These are phyloP conservation scores for Bruchidius siliquastri DNA, from an alignment of 2,888 invertebrate genomes.

Conservation along the genomic window DNA sequence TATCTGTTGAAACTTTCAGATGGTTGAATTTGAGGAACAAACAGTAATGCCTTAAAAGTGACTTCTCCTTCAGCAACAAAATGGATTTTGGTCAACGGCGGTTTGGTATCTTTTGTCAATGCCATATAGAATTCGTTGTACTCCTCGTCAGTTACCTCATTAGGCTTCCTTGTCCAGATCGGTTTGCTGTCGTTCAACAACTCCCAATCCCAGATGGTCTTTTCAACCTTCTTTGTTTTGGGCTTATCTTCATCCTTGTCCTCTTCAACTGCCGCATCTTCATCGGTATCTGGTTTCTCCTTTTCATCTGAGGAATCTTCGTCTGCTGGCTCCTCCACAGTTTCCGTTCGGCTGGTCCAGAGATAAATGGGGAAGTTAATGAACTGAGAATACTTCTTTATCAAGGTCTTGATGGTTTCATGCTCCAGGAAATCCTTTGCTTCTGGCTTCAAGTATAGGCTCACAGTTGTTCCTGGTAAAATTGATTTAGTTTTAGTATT, in stretches of 20 bases:
- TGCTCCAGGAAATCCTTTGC: slow-evolving; percentile 93
- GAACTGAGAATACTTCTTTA: slow-evolving; percentile 98
- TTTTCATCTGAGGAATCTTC: slow-evolving; percentile 28
- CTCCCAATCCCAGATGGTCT: slow-evolving; percentile 98
- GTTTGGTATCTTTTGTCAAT: slow-evolving; percentile 82
- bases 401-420: slow-evolving; percentile 82
- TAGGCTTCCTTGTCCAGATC: slow-evolving; percentile 93
- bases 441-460: slow-evolving; percentile 92
- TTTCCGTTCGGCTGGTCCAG: slow-evolving; percentile 74
- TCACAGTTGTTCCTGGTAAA: slow-evolving; percentile 46
- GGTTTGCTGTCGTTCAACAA: slow-evolving; percentile 95
- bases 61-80: slow-evolving; percentile 99
- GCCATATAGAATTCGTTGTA: slow-evolving; percentile 95
- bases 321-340: slow-evolving; percentile 64
- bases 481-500: slow-evolving; percentile 12
- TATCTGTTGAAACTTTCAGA: slow-evolving; percentile 89
- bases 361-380: slow-evolving; percentile 98
- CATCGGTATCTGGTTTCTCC: slow-evolving; percentile 51
- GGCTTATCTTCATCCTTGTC: slow-evolving; percentile 66
- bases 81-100: slow-evolving; percentile 84
- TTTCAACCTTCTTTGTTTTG: slow-evolving; percentile 82
- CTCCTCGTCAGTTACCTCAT: slow-evolving; percentile 80
- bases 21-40: slow-evolving; percentile 87
- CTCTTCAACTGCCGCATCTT: slow-evolving; percentile 63
- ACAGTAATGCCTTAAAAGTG: slow-evolving; percentile 94